These are phyloP conservation scores for Bagarius yarrelli DNA, from an alignment of 2,113 vertebrate species.

Conservation along the genomic window DNA sequence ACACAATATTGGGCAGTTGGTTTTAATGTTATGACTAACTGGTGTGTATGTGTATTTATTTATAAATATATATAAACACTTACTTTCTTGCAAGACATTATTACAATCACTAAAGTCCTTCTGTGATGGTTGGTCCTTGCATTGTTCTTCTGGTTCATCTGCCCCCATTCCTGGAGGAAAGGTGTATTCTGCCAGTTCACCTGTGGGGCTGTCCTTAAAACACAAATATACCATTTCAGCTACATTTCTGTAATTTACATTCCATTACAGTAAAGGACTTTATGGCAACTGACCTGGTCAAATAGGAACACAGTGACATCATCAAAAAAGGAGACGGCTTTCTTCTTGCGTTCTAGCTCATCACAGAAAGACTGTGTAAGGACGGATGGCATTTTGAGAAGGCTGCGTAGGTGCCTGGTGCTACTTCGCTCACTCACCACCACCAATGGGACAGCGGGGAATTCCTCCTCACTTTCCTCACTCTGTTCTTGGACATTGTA, in stretches of 20 bases:
- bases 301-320: constrained; percentile 98
- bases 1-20: too few relatives aligned
- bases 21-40: too few relatives aligned
- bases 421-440: constrained; percentile 89
- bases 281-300: constrained; percentile 82
- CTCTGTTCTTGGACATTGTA: constrained; percentile 91
- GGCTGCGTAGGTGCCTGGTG: constrained; percentile 81
- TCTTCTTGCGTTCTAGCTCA: constrained; percentile 90
- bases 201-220: constrained; percentile 88
- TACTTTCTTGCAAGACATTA: constrained; percentile 70
- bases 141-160: constrained; percentile 55
- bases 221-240: constrained; percentile 2
- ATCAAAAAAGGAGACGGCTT: constrained; percentile 94
- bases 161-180: constrained; percentile 70
- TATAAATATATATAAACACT: too few relatives aligned
- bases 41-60: too few relatives aligned
- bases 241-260: background rate
- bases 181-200: constrained; percentile 81
- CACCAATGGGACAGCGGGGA: constrained; percentile 73
- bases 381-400: constrained; percentile 88
- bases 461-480: constrained; percentile 92
- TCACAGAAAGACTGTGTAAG: constrained; percentile 81
- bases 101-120: constrained; percentile 54
- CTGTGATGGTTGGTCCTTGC: constrained; percentile 40
- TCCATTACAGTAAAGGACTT: background rate